Evolutionary conservation across 2,797 vertebrate genomes (phyloP).

Genomic region (Sorex maritimensis): DNA sequence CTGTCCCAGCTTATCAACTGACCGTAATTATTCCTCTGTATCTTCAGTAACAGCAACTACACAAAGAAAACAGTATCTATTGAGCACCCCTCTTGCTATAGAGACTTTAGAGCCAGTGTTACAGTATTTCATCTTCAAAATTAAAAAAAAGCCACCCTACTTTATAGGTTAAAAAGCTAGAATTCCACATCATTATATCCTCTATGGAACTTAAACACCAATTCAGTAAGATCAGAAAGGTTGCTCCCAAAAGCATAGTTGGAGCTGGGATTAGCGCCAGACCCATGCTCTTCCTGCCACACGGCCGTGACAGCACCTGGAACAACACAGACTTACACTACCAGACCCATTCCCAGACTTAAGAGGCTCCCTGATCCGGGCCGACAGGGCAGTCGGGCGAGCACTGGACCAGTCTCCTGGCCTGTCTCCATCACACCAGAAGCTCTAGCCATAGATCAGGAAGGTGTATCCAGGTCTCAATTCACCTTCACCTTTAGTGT

Average conservation of each 20-base stretch:
- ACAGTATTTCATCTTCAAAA: not conserved
- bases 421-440: too few relatives aligned
- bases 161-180: constrained; percentile 36
- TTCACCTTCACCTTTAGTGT: not conserved
- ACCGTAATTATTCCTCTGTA: not conserved
- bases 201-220: not conserved
- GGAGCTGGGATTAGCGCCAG: not conserved
- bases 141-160: not conserved
- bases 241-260: too few relatives aligned
- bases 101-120: not conserved
- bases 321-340: not conserved
- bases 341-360: not conserved
- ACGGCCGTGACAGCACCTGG: not conserved
- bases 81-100: not conserved
- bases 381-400: not conserved
- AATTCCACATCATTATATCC: not conserved
- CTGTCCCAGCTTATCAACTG: not conserved
- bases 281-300: not conserved
- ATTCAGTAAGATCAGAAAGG: constrained; percentile 14
- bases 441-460: not conserved
- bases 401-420: not conserved
- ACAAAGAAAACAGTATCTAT: not conserved
- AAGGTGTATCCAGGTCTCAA: not conserved
- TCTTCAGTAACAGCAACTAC: not conserved
- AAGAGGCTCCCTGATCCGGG: not conserved